These are phyloP conservation scores for Oreocharis arfaki DNA, from an alignment of 2,113 vertebrate genomes.

Conservation along the genomic window DNA sequence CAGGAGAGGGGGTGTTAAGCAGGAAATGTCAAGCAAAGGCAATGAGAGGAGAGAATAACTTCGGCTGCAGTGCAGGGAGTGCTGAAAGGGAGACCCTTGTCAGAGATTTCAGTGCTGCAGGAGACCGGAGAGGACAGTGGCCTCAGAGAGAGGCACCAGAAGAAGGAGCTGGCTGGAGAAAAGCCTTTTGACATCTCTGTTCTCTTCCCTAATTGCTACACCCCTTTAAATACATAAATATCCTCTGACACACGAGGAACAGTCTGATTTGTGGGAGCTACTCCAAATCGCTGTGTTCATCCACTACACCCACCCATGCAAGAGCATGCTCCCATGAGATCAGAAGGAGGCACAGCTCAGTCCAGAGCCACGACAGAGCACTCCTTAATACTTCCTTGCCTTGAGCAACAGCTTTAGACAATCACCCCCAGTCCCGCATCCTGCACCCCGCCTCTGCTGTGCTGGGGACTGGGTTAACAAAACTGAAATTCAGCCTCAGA, in stretches of 20 bases:
- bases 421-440: neutral
- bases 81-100: neutral
- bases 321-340: neutral
- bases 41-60: neutral
- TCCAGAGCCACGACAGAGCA: fast-evolving
- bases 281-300: fast-evolving
- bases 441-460: neutral
- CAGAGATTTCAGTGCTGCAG: neutral
- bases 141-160: neutral
- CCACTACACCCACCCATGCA: neutral
- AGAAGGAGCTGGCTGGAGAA: neutral
- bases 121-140: neutral
- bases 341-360: neutral
- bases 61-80: neutral
- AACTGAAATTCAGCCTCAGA: neutral
- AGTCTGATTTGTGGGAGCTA: neutral
- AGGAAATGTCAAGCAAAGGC: neutral
- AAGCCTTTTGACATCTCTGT: neutral
- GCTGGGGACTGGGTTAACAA: neutral
- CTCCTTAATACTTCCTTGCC: neutral
- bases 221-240: neutral
- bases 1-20: neutral
- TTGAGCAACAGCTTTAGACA: neutral
- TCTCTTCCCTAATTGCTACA: neutral
- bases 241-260: neutral